Evolutionary conservation across 1,140 invertebrate species (phyloP).

Genomic region (Musca vetustissima): DNA sequence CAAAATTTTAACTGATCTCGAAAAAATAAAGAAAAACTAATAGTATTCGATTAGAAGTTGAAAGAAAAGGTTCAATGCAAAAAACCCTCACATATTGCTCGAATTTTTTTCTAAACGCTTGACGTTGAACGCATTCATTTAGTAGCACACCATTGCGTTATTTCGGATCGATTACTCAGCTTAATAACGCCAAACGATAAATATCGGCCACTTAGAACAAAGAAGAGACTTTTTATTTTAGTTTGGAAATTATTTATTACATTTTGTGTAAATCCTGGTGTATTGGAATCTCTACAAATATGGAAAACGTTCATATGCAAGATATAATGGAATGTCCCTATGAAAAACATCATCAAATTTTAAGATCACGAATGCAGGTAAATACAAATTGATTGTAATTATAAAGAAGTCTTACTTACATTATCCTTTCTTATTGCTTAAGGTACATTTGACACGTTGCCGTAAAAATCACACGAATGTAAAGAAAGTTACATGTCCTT

Average conservation of each 20-base stretch:
- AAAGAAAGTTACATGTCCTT: slow-evolving; percentile 19
- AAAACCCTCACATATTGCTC: no score
- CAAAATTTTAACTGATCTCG: no score
- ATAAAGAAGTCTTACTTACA: no score
- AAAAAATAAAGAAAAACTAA: no score
- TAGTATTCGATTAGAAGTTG: no score
- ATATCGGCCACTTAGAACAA: not conserved
- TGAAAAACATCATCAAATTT: slow-evolving; percentile 13
- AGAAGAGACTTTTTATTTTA: not conserved
- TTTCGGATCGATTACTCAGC: no score
- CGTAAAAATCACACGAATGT: not conserved
- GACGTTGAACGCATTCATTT: no score
- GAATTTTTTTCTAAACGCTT: no score
- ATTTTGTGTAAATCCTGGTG: not conserved
- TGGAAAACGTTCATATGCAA: not conserved
- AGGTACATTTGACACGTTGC: slow-evolving; percentile 16
- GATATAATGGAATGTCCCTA: slow-evolving; percentile 21
- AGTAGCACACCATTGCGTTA: no score
- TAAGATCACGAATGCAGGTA: slow-evolving; percentile 6
- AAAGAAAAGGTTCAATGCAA: no score
- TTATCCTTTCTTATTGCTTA: not conserved
- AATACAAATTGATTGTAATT: no score
- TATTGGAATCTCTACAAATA: not conserved
- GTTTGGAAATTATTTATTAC: not conserved
- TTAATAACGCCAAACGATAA: no score